A percentile compares a stretch with the other conserved stretches of the same genome.
phyloP scores from a whole-genome alignment of 2,113 vertebrate genomes.

The Mystacornis crossleyi region DNA sequence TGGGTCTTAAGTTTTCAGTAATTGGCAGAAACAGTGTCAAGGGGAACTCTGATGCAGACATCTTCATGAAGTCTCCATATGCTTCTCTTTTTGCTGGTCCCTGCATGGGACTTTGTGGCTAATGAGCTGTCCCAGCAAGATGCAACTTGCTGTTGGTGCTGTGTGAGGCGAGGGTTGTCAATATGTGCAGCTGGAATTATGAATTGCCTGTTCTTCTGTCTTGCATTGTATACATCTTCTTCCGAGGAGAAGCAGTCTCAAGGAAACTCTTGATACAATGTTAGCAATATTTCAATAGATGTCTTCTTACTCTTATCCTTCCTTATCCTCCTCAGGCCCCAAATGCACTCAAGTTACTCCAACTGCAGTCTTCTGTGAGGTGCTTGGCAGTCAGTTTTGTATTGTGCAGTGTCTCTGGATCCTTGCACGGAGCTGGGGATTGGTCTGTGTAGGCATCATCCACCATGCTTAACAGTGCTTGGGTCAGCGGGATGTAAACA shows the following conservation, averaged over 20 bases:
- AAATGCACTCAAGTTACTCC: neutral
- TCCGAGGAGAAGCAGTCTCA: neutral
- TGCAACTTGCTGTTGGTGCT: neutral
- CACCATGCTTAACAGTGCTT: neutral
- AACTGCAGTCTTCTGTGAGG: neutral
- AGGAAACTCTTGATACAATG: neutral
- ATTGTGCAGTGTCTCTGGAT: neutral
- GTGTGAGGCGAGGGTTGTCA: neutral
- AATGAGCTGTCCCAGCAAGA: neutral
- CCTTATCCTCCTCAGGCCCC: neutral
- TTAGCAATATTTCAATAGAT: neutral
- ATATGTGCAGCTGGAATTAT: neutral
- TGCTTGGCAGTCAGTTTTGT: neutral
- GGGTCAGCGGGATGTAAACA: accelerated
- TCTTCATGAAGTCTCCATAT: accelerated
- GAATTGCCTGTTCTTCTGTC: neutral
- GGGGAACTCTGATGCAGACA: accelerated
- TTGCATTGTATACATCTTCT: accelerated
- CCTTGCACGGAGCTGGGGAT: neutral
- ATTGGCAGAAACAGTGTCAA: neutral
- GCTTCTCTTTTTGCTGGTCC: neutral
- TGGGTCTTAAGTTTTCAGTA: neutral
- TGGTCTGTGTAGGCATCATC: neutral
- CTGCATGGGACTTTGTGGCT: neutral
- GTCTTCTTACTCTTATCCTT: neutral